Conservation (phyloP, 2,113 vertebrate species). For the Pseudorhombus dupliciocellatus region DNA sequence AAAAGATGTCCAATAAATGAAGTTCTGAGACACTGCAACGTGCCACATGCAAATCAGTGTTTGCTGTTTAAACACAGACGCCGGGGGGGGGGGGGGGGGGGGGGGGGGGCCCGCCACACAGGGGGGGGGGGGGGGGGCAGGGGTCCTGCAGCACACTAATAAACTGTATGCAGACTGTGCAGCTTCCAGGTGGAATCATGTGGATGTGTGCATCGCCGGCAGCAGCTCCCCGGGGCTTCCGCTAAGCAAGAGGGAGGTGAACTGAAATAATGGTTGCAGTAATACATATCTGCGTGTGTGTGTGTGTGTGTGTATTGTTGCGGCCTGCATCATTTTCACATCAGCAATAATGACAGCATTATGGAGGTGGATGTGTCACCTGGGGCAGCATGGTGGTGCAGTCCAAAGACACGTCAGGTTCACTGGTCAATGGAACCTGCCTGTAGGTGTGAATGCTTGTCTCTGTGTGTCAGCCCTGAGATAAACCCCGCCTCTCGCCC, state of each 20-base stretch:
- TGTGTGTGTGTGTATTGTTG: conserved; percentile 14
- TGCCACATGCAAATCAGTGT: conserved; percentile 54
- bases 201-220: conserved; percentile 26
- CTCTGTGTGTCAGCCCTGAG: no score
- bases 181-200: conserved; percentile 45
- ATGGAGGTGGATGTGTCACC: conserved; percentile 5
- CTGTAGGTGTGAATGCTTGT: no score
- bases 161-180: conserved; percentile 42
- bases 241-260: conserved; percentile 36
- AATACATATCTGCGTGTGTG: conserved; percentile 24
- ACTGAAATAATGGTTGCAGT: conserved; percentile 21
- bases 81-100: no score
- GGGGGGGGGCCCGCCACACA: no score
- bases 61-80: conserved; percentile 23
- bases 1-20: conserved; percentile 71
- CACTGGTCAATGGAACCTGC: no score
- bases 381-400: background rate
- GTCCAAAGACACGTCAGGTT: no score
- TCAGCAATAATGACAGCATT: conserved; percentile 15
- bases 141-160: background rate
- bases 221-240: conserved; percentile 24
- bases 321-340: conserved; percentile 9
- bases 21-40: conserved; percentile 51
- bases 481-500: no score
- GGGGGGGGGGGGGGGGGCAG: no score